Conservation (phyloP, 92 coral and sea anemone genomes). For the Epizoanthus scotinus region DNA sequence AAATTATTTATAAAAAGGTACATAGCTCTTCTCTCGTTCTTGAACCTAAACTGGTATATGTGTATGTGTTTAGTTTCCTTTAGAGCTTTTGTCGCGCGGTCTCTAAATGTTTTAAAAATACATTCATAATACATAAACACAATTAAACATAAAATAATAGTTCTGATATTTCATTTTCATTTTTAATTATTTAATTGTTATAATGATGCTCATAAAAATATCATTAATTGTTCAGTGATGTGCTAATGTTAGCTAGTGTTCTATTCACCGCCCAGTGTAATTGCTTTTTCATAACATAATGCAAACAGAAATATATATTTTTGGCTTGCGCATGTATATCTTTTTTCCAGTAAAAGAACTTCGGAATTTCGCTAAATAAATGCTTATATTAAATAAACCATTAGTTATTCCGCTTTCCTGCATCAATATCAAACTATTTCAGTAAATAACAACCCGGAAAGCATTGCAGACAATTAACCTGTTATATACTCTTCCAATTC, state of each 20-base stretch:
- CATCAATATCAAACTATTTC: too few relatives aligned
- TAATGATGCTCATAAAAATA: background rate
- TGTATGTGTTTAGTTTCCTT: background rate
- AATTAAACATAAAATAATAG: background rate
- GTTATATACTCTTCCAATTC: too few relatives aligned
- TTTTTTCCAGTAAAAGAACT: too few relatives aligned
- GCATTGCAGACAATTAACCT: too few relatives aligned
- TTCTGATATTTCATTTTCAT: background rate
- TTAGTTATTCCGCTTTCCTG: too few relatives aligned
- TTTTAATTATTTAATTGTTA: background rate
- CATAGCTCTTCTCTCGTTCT: background rate
- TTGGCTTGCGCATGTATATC: too few relatives aligned
- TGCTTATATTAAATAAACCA: too few relatives aligned
- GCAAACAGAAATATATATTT: background rate
- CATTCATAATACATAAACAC: background rate
- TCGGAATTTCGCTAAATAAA: too few relatives aligned
- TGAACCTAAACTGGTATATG: background rate
- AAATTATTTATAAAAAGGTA: conserved; percentile 82
- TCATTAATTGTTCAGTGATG: background rate
- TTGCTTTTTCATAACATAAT: background rate
- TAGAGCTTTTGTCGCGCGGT: background rate
- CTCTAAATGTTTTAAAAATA: too few relatives aligned
- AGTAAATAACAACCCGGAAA: too few relatives aligned
- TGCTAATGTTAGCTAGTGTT: background rate
- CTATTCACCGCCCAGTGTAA: background rate